Conservation (phyloP, 2,113 vertebrate genomes). For the Corythoichthys haematopterus region DNA sequence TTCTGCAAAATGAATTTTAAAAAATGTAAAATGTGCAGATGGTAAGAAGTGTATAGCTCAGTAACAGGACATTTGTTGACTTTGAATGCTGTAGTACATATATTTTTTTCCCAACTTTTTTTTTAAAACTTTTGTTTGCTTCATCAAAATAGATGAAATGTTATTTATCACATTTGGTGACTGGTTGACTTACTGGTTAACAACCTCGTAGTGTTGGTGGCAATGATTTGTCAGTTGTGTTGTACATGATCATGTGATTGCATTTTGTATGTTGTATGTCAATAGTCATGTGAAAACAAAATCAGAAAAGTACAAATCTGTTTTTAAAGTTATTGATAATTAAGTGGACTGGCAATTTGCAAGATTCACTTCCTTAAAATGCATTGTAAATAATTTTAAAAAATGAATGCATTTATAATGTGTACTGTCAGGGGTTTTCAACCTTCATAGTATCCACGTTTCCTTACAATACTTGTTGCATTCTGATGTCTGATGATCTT, state of each 20-base stretch:
- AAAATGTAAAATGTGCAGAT: not conserved
- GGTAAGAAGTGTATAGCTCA: not conserved
- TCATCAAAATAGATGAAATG: not conserved
- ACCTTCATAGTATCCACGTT: not conserved
- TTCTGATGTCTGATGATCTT: too few relatives aligned
- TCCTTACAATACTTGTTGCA: too few relatives aligned
- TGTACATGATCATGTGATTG: not conserved
- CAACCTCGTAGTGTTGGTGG: not conserved
- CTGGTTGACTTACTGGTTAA: not conserved
- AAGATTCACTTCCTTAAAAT: conserved; percentile 7
- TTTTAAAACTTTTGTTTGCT: not conserved
- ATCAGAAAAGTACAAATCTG: not conserved
- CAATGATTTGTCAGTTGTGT: conserved; percentile 2
- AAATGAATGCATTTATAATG: conserved; percentile 22
- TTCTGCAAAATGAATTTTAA: not conserved
- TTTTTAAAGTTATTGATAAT: not conserved
- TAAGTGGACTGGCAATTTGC: conserved; percentile 6
- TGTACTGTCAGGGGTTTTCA: not conserved
- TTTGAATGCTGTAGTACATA: conserved; percentile 3
- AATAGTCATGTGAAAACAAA: not conserved
- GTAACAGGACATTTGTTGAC: not conserved
- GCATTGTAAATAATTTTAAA: not conserved
- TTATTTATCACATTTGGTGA: not conserved
- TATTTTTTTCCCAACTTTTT: not conserved
- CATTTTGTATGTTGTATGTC: conserved; percentile 1